Conservation (phyloP, 1,140 invertebrate genomes). For the Hylaeus anthracinus region DNA sequence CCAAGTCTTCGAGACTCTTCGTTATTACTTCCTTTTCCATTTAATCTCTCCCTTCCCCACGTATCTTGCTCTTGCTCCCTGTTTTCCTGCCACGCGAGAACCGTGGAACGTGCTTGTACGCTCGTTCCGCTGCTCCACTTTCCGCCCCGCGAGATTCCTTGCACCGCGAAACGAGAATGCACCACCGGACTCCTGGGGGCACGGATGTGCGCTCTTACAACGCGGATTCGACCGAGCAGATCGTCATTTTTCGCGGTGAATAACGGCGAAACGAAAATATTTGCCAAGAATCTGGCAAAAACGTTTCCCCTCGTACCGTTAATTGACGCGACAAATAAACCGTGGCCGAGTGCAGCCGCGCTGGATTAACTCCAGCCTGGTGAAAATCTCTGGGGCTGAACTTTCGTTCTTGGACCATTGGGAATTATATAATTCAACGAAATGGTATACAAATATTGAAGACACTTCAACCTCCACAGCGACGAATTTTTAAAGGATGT, state of each 20-base stretch:
- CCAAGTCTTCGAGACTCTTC: constrained; percentile 3
- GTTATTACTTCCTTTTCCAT: constrained; percentile 27
- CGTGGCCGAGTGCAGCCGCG: neutral
- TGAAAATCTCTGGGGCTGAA: no score
- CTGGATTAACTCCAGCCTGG: neutral
- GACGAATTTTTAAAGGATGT: no score
- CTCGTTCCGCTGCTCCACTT: constrained; percentile 40
- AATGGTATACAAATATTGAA: no score
- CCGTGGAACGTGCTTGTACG: neutral
- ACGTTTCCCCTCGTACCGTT: constrained; percentile 1
- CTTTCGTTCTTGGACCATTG: no score
- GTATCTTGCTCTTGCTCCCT: neutral
- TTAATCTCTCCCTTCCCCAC: constrained; percentile 18
- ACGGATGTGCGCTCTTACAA: constrained; percentile 17
- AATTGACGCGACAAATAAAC: constrained; percentile 24
- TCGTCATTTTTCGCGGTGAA: constrained; percentile 20
- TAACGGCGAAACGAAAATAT: constrained; percentile 34
- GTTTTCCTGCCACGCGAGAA: neutral
- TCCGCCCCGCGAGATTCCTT: constrained; percentile 31
- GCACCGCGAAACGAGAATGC: constrained; percentile 5
- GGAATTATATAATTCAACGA: no score
- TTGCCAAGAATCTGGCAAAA: constrained; percentile 15
- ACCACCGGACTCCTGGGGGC: neutral
- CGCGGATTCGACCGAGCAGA: neutral
- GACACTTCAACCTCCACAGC: no score